phyloP scores from a whole-genome alignment of 2,113 vertebrate genomes.

The Macrotis lagotis region DNA sequence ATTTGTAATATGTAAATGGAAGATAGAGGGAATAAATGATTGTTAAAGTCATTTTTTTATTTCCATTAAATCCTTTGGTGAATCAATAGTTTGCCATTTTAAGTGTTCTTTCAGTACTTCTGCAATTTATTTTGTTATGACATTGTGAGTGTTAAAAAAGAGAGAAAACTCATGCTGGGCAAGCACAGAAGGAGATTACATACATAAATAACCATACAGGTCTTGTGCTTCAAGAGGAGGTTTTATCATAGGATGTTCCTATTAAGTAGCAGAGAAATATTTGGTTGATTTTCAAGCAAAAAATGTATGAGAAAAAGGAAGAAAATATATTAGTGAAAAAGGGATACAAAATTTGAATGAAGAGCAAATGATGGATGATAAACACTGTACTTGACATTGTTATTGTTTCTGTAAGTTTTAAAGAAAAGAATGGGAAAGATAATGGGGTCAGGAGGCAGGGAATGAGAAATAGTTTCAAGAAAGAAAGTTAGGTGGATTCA shows the following conservation, averaged over 20 bases:
- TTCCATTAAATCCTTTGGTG: constrained; percentile 45
- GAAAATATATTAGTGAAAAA: constrained; percentile 46
- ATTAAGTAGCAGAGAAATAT: constrained; percentile 59
- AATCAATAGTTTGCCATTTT: constrained; percentile 52
- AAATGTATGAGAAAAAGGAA: constrained; percentile 39
- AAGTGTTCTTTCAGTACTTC: constrained; percentile 54
- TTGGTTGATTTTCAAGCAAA: constrained; percentile 36
- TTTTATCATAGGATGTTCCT: constrained; percentile 67
- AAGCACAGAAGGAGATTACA: constrained; percentile 57
- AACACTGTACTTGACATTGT: background rate
- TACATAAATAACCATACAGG: constrained; percentile 62
- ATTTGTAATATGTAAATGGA: constrained; percentile 34
- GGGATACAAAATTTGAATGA: constrained; percentile 15
- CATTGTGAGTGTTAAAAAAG: constrained; percentile 7
- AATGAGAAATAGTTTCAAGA: constrained; percentile 39
- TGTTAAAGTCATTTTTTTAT: constrained; percentile 56
- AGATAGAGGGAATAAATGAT: constrained; percentile 48
- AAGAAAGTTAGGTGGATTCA: constrained; percentile 42
- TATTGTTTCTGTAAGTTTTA: constrained; percentile 27
- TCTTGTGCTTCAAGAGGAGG: constrained; percentile 28
- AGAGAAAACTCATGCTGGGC: constrained; percentile 45
- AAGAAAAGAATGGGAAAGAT: constrained; percentile 23
- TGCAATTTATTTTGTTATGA: constrained; percentile 74
- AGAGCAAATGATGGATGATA: constrained; percentile 37
- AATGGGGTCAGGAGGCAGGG: background rate